Conservation (phyloP, 2,797 vertebrate genomes). For the Varecia variegata region DNA sequence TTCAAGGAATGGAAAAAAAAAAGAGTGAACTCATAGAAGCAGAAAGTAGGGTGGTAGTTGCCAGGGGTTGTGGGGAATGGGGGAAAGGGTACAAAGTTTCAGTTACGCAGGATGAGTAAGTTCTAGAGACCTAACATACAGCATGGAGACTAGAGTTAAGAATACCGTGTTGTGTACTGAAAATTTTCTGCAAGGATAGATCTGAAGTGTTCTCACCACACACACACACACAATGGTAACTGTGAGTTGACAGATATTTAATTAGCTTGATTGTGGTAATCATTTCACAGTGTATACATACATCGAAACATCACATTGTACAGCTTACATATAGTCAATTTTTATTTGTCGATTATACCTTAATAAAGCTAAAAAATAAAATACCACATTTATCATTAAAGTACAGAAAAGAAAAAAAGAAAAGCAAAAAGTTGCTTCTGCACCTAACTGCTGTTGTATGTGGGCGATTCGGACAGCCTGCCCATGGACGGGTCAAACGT, state of each 20-base stretch:
- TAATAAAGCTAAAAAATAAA: neutral
- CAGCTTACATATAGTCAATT: neutral
- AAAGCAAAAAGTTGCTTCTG: neutral
- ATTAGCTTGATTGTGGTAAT: neutral
- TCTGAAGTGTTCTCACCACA: neutral
- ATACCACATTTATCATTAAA: neutral
- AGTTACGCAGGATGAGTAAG: rapidly evolving
- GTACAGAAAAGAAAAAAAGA: neutral
- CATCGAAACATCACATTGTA: too few relatives aligned
- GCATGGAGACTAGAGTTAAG: rapidly evolving
- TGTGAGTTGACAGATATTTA: neutral
- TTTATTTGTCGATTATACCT: neutral
- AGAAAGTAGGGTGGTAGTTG: too few relatives aligned
- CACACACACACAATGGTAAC: neutral
- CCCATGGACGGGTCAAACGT: neutral
- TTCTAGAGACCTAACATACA: rapidly evolving
- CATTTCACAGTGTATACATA: rapidly evolving
- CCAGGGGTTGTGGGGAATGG: rapidly evolving
- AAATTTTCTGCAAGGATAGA: neutral
- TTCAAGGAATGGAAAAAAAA: neutral
- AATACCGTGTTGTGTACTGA: rapidly evolving
- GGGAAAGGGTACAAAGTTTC: rapidly evolving
- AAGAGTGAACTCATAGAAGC: too few relatives aligned
- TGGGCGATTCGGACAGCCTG: rapidly evolving
- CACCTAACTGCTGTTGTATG: rapidly evolving